Evolutionary conservation across 2,888 invertebrate genomes (phyloP), one percentile per base, ranked within the genome.

Genomic region (Baccha elongata): DNA sequence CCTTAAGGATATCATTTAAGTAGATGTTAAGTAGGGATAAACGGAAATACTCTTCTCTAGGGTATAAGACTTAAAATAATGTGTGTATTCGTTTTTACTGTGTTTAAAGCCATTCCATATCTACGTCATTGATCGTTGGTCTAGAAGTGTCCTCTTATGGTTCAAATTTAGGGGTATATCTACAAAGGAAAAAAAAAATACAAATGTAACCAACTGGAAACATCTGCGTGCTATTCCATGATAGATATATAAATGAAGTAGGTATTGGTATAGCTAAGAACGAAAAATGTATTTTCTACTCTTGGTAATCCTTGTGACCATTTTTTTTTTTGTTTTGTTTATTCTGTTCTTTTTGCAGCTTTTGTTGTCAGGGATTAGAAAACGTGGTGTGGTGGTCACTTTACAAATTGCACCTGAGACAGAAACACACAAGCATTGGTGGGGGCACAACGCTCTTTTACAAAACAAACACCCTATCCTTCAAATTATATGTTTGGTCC

Each of bases 1-100:
- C 83, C 78, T 83, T 64, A 78, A 83, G 83, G 78, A 78, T 81
- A 67, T 52, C 52, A 60, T 75, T n/a, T n/a, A 75, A 72, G 81
- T 73, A 52, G 68, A 78, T 83, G 78, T 78, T 78, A 83, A 83
- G 64, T 73, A 83, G 76, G 83, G 78, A 83, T 78, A 83, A 83
- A 83, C 68, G 69, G 65, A 81, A 75, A 75, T 60, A 71, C 76
- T 44, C 64, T 35, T 11, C 37, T 64, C 13, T 35, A 11, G 40
- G 37, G 23, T 23, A 58, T 4, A 13, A 10, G 15, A 58, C 42
- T 29, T 44, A n/a, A 29, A 42, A 48, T 29, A 71, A 55, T 48
- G 50, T 52, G 58, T 67, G 26, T 68, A 40, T 40, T 15, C 48
- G 50, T 72, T 48, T 72, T 48, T 55, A 69, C 62, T 50, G 64